Base-by-base conservation (phyloP, 1,140 invertebrate species). In the Diploscapter pachys region DNA sequence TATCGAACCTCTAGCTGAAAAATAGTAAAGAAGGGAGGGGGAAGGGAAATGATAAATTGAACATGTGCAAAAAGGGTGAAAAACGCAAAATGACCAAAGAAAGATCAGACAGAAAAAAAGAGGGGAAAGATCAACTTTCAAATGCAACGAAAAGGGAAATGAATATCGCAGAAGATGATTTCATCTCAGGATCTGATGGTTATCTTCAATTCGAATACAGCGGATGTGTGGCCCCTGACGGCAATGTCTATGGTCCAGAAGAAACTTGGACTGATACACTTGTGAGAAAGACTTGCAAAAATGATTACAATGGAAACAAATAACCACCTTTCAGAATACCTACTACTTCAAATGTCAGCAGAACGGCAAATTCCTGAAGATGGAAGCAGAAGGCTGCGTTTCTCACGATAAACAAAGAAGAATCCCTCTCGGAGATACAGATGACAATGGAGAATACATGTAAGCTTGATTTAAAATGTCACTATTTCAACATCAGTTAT, bases 361-460 rank as follows among this genome's bases (percentile, higher is more conserved):
- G 31, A 77, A 79, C 52, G 76, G 77, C 31, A 63, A 63, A 4
- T 80, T 74, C 61, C 57, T 79, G 53, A 79, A 75, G 66, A 75
- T 67, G 9, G 63, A 57, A 11, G 66, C 73, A 61, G 77, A 71
- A 52, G 78, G 78, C 70, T 79, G 78, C 67, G 70, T 78, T 13
- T 65, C 72, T 9, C 78, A 79, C 56, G 78, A 79, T 63, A 79
- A 79, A 59, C 55, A 64, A 63, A 50, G 77, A 69, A 52, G 71
- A n/a, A 55, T 79, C n/a, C 67, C 59, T 48, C 65, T 79, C 52
- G 78, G 78, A 49, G 64, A 79, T 52, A 79, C 72, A 11, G 76
- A 79, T 72, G 78, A 79, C 62, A 63, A 75, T 54, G 78, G 78
- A 69, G 78, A 80, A 57, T 79, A 79, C 78, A 78, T 73, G 77